Base-by-base conservation (phyloP, 2,797 vertebrate genomes). In the Perodicticus potto region DNA sequence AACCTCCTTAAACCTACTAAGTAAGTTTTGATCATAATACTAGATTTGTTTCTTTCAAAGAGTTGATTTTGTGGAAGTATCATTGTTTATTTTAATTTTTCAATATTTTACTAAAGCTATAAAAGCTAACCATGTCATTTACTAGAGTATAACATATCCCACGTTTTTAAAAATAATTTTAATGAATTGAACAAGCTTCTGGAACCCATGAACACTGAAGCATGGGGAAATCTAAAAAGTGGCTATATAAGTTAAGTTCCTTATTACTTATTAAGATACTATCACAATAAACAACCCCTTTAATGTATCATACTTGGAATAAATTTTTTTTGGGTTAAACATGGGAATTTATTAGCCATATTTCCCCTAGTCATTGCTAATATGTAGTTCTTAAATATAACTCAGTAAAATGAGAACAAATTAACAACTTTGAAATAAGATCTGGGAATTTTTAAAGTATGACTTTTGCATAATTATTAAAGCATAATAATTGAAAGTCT, bases 131-230 rank as follows among this genome's bases (percentile, higher is more conserved):
- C 3, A 40, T 49, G 65, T 5, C 5, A 37, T 63, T 80, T 83
- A 65, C 5, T 77, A 65, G 6, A 59, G 1, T 3, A 86, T 40
- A 91, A 37, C 20, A 55, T 43, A 23, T 14, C 16, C 13, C 53
- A 37, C 55, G 12, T 76, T 86, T 77, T 55, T 43, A 57, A 95
- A 93, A 70, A 53, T 29, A 49, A 93, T n/a, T 92, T 89, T 67
- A 72, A 86, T 55, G 16, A 77, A 45, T 37, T 90, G 2, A 32
- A 32, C 70, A 90, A 93, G 0, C 25, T 92, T 16, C 20, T 69
- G 37, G 49, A 89, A 82, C 80, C 1, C 9, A 34, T 70, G 9
- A 55, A 55, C 45, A 76, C 10, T 94, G 37, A 89, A 84, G 14
- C 81, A 53, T 77, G 65, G 19, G 40, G 89, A 93, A 78, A 90